Evolutionary conservation across 1,140 invertebrate species (phyloP).

Genomic region (Aethina tumida): DNA sequence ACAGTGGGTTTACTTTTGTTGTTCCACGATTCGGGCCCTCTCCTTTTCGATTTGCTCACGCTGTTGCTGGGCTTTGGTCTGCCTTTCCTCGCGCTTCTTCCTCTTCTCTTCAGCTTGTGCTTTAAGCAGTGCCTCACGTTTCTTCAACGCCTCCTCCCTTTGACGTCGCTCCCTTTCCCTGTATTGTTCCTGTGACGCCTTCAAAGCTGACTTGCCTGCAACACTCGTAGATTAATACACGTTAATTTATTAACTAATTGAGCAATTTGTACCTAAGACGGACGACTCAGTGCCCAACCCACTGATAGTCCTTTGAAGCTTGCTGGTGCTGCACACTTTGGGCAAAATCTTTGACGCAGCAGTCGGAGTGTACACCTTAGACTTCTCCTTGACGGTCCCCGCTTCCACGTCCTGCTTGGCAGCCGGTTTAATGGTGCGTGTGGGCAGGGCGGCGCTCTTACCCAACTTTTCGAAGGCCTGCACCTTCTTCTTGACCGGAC

Average conservation of each 20-base stretch:
- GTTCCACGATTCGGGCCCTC: constrained; percentile 42
- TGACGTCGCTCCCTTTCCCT: constrained; percentile 13
- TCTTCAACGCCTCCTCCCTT: constrained; percentile 36
- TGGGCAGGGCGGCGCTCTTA: constrained; percentile 11
- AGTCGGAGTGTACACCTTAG: constrained; percentile 27
- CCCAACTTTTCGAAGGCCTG: constrained; percentile 48
- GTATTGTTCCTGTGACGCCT: constrained; percentile 13
- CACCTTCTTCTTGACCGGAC: constrained; percentile 50
- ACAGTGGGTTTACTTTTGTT: constrained; percentile 31
- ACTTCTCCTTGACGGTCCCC: constrained; percentile 14
- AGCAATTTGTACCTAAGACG: too few relatives aligned
- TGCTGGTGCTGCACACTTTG: constrained; percentile 13
- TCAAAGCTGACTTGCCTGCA: background rate
- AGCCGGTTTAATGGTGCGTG: background rate
- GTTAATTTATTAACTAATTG: too few relatives aligned
- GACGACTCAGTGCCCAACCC: too few relatives aligned
- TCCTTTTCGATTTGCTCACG: constrained; percentile 46
- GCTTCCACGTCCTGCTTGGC: constrained; percentile 3
- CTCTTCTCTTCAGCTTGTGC: constrained; percentile 42
- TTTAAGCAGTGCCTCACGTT: constrained; percentile 26
- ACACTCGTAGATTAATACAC: background rate
- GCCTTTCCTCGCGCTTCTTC: constrained; percentile 47
- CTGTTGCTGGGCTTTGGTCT: constrained; percentile 44
- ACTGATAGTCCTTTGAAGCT: constrained; percentile 6
- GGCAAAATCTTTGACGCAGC: constrained; percentile 11